Conservation (phyloP, 2,113 vertebrate species). For the Centropristis striata region DNA sequence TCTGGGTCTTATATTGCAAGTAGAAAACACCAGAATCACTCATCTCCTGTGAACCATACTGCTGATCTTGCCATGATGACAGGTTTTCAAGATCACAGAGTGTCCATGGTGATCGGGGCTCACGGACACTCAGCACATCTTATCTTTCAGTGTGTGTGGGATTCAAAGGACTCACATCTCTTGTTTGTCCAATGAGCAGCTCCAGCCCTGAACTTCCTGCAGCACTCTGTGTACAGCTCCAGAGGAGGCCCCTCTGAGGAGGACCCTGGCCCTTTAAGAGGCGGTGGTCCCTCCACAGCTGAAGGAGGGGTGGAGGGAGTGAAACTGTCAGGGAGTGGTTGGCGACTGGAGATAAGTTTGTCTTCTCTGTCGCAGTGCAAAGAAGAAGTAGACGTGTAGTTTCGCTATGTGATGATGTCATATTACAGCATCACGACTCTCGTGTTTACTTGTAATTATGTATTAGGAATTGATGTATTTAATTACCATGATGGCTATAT, state of each 20-base stretch:
- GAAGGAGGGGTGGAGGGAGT: slow-evolving; percentile 19
- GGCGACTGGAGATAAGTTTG: slow-evolving; percentile 55
- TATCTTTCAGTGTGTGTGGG: neutral
- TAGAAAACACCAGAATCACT: neutral
- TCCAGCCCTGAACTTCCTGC: slow-evolving; percentile 5
- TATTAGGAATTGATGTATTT: neutral
- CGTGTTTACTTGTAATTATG: too few relatives aligned
- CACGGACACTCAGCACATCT: neutral
- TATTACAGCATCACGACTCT: neutral
- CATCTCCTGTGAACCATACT: neutral
- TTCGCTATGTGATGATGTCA: slow-evolving; percentile 15
- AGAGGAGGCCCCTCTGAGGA: neutral
- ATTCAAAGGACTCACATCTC: neutral
- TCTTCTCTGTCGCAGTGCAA: slow-evolving; percentile 8
- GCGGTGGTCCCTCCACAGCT: slow-evolving; percentile 16
- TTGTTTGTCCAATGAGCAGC: neutral
- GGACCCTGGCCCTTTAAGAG: slow-evolving; percentile 65
- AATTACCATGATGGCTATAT: neutral
- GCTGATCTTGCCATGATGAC: neutral
- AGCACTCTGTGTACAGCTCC: neutral
- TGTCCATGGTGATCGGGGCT: neutral
- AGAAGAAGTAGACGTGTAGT: neutral
- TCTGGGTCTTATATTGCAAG: too few relatives aligned
- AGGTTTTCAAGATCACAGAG: neutral
- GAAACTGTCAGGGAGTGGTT: slow-evolving; percentile 43